Conservation (phyloP, 2,888 invertebrate species). For the Tenodera sinensis region DNA sequence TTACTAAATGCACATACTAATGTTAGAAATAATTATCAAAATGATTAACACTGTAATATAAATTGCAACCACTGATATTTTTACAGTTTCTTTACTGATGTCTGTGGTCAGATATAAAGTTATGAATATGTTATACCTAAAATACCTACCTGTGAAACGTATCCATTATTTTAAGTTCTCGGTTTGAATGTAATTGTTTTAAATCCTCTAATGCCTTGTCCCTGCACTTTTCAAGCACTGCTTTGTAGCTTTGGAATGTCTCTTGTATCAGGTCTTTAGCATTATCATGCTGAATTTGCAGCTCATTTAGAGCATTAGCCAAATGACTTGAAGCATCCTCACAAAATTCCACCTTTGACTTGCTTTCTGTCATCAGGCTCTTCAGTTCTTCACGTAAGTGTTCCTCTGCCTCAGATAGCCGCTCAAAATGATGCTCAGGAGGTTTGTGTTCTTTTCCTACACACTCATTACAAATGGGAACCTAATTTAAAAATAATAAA, state of each 20-base stretch:
- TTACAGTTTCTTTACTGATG: too few species aligned
- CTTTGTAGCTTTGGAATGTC: constrained; percentile 73
- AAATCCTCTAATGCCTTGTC: constrained; percentile 72
- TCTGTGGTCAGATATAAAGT: too few species aligned
- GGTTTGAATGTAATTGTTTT: constrained; percentile 72
- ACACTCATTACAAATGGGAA: constrained; percentile 85
- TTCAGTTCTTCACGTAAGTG: constrained; percentile 74
- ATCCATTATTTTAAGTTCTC: constrained; percentile 88
- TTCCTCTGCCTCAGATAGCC: constrained; percentile 74
- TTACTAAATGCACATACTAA: too few species aligned
- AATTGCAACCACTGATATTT: too few species aligned
- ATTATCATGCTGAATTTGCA: constrained; percentile 82
- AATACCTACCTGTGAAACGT: constrained; percentile 59
- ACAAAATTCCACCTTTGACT: constrained; percentile 70
- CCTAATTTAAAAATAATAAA: constrained; percentile 47
- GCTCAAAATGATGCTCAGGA: constrained; percentile 77
- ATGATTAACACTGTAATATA: too few species aligned
- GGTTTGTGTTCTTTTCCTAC: constrained; percentile 77
- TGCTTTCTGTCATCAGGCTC: constrained; percentile 69
- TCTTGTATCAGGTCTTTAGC: constrained; percentile 79
- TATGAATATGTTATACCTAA: too few species aligned
- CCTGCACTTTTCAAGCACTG: constrained; percentile 74
- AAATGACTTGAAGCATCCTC: constrained; percentile 71
- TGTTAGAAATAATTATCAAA: too few species aligned
- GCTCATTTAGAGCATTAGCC: constrained; percentile 75